Conservation (phyloP, 2,113 vertebrate species). For the Ailuropoda melanoleuca region DNA sequence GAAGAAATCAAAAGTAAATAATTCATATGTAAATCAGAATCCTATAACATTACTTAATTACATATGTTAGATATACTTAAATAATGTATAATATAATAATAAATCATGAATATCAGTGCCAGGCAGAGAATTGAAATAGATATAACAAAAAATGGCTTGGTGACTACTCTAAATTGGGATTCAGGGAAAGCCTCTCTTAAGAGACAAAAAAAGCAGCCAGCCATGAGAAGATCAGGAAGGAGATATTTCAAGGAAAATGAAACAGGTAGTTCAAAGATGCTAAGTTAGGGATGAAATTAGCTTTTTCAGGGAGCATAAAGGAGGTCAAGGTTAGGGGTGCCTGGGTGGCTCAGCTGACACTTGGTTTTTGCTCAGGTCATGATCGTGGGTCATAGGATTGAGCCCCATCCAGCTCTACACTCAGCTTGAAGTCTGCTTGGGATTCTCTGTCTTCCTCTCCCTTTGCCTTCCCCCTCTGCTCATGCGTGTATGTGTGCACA, state of each 20-base stretch:
- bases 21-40: background rate
- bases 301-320: background rate
- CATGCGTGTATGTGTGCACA: background rate
- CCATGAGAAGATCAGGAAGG: background rate
- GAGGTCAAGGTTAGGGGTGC: background rate
- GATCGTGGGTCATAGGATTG: background rate
- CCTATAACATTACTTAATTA: background rate
- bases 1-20: conserved; percentile 2
- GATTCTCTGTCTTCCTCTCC: background rate
- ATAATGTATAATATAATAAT: background rate
- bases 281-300: background rate
- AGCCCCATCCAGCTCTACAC: background rate
- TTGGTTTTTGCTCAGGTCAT: background rate
- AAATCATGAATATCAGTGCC: background rate
- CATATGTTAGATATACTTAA: background rate
- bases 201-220: background rate
- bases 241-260: background rate
- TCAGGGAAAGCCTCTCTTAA: background rate
- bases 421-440: background rate
- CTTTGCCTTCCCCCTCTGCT: too few species aligned
- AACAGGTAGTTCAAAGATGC: background rate
- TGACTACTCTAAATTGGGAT: background rate
- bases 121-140: background rate
- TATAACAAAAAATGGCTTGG: background rate
- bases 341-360: background rate